Evolutionary conservation across 2,888 invertebrate species (phyloP).

Genomic region (Thera obeliscata): DNA sequence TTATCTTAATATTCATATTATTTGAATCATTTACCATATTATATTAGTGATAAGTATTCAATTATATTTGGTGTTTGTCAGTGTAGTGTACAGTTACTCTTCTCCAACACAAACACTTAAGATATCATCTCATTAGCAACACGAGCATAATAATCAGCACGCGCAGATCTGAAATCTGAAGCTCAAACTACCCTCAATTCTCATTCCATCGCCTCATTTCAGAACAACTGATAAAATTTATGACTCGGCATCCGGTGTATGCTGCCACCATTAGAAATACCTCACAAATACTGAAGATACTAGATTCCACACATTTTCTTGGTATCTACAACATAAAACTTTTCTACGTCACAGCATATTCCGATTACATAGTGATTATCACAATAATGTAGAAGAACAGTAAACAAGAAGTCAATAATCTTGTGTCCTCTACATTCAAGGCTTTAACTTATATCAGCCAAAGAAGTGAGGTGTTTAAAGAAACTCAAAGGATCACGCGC

Average conservation of each 20-base stretch:
- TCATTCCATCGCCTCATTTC: conserved; percentile 56
- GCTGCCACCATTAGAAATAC: conserved; percentile 49
- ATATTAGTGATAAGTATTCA: background rate
- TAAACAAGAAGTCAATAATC: conserved; percentile 44
- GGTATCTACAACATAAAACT: conserved; percentile 38
- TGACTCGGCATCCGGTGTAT: conserved; percentile 57
- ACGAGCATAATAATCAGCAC: conserved; percentile 54
- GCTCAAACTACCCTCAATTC: conserved; percentile 64
- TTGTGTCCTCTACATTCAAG: conserved; percentile 37
- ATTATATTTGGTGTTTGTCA: background rate
- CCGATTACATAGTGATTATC: conserved; percentile 25
- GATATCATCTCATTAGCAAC: conserved; percentile 35
- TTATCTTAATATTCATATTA: background rate
- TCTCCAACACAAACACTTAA: conserved; percentile 6
- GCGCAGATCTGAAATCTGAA: conserved; percentile 63
- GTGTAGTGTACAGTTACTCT: background rate
- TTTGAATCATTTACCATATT: conserved; percentile 1
- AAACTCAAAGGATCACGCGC: background rate
- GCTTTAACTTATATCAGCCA: conserved; percentile 6
- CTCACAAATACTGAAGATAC: conserved; percentile 48
- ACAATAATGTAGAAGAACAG: conserved; percentile 30
- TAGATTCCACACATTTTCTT: conserved; percentile 41
- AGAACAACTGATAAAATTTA: conserved; percentile 62
- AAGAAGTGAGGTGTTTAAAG: background rate
- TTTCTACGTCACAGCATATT: conserved; percentile 31